These are phyloP conservation scores for Blastobasis adustella DNA, from an alignment of 2,888 invertebrate genomes.

Conservation along the genomic window DNA sequence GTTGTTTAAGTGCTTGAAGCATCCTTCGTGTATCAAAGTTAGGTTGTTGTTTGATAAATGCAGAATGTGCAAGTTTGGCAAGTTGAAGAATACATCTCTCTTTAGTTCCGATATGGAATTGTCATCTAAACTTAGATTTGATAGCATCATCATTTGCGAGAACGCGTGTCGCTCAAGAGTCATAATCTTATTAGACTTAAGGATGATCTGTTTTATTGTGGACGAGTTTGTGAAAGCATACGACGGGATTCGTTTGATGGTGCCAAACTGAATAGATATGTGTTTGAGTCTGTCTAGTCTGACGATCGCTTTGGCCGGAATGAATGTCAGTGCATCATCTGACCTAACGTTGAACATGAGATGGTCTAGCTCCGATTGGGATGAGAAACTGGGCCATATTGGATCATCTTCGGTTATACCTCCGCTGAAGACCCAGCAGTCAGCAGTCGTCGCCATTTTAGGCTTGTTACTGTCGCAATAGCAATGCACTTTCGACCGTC, in stretches of 20 bases:
- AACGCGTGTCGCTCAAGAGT: conserved; percentile 81
- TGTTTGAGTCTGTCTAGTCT: conserved; percentile 80
- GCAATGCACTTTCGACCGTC: conserved; percentile 64
- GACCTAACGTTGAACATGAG: conserved; percentile 82
- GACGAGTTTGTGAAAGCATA: conserved; percentile 85
- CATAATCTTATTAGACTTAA: conserved; percentile 81
- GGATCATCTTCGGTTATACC: conserved; percentile 78
- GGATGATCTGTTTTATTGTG: conserved; percentile 78
- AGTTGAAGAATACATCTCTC: conserved; percentile 82
- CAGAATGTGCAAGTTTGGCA: conserved; percentile 82
- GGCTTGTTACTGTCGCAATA: conserved; percentile 64
- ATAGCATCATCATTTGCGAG: conserved; percentile 81
- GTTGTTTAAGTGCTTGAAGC: conserved; percentile 83
- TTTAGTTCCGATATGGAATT: conserved; percentile 85
- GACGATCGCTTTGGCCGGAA: conserved; percentile 81
- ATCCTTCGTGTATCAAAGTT: conserved; percentile 88
- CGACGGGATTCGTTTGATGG: conserved; percentile 80
- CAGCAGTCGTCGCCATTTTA: conserved; percentile 78
- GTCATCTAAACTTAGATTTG: conserved; percentile 81
- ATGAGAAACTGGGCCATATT: conserved; percentile 83
- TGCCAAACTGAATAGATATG: conserved; percentile 82
- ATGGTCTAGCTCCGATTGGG: conserved; percentile 80
- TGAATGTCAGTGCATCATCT: conserved; percentile 80
- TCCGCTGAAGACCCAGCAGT: conserved; percentile 82
- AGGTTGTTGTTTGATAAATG: conserved; percentile 90